A percentile compares a stretch with the other conserved stretches of the same genome.
Conservation (phyloP, 2,113 vertebrate species). For the Aspidoscelis tigris region DNA sequence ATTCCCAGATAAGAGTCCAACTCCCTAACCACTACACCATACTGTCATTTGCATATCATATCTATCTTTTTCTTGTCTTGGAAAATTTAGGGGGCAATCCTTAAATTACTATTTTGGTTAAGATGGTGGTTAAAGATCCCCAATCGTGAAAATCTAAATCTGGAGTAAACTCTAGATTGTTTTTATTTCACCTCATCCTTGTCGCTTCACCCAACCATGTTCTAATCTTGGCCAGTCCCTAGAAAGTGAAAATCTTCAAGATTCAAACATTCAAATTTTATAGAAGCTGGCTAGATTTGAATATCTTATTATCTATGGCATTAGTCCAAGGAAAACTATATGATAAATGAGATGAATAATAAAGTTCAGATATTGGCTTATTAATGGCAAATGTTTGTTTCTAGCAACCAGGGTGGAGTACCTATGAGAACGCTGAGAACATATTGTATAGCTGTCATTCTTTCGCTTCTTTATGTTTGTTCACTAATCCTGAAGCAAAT, state of each 20-base stretch:
- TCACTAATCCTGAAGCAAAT: background rate
- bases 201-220: background rate
- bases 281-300: no score
- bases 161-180: background rate
- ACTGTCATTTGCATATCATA: no score
- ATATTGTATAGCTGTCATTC: background rate
- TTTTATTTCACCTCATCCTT: background rate
- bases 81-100: background rate
- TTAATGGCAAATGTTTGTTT: background rate
- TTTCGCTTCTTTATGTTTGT: background rate
- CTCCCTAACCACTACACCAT: no score
- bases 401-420: background rate
- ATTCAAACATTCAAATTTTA: no score
- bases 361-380: background rate
- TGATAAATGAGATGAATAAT: background rate
- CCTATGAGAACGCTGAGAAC: background rate
- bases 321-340: no score
- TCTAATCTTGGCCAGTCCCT: no score
- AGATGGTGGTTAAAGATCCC: background rate
- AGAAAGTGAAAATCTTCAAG: no score
- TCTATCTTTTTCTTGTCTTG: conserved; percentile 11
- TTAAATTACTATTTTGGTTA: background rate
- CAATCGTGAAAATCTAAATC: background rate
- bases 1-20: no score
- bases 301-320: background rate